Percentiles rank a stretch among this genome's conserved stretches.
Evolutionary conservation across 2,113 vertebrate genomes (phyloP).

Genomic region (Erythrocercus mccallii): DNA sequence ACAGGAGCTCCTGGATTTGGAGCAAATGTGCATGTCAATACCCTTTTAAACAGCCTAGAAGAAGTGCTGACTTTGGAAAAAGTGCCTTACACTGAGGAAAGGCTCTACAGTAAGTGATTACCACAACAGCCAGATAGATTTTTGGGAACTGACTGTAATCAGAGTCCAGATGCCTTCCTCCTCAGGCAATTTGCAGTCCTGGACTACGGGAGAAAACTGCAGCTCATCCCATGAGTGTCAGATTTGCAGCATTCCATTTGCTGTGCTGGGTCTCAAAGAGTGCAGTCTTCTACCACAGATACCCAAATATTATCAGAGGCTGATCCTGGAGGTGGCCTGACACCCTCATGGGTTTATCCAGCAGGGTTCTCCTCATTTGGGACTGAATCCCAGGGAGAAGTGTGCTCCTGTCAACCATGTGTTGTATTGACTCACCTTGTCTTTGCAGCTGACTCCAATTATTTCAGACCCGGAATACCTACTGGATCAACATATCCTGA

Average conservation of each 20-base stretch:
- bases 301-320: neutral
- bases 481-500: conserved; percentile 94
- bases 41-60: neutral
- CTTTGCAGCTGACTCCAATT: conserved; percentile 88
- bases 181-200: neutral
- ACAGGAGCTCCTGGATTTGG: neutral
- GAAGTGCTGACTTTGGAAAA: neutral
- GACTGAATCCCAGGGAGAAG: neutral
- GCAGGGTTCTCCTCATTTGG: neutral
- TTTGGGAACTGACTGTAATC: neutral
- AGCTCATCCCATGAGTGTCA: neutral
- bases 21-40: neutral
- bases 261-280: neutral
- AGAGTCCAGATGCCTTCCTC: neutral
- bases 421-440: neutral
- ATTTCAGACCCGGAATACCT: conserved; percentile 97
- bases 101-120: neutral
- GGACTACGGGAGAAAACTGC: neutral
- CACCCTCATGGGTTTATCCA: neutral
- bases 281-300: neutral
- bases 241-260: neutral
- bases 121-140: neutral
- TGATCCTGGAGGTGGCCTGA: neutral
- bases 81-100: neutral
- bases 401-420: neutral